phyloP scores from a whole-genome alignment of 2,888 invertebrate genomes.

The Ischnura elegans region DNA sequence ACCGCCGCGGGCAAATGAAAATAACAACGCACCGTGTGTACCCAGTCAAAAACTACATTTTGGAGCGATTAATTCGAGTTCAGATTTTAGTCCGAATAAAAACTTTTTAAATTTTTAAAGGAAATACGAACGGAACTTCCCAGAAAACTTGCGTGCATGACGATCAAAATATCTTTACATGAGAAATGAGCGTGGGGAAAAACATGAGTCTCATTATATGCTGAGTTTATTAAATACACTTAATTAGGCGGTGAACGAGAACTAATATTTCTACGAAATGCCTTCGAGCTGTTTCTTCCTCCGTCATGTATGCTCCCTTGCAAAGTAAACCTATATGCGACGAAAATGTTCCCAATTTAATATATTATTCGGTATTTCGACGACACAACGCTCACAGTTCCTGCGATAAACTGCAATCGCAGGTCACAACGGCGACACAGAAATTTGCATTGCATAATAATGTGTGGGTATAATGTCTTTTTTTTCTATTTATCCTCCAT shows the following conservation, averaged over 20 bases:
- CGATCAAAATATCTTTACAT: too few relatives aligned
- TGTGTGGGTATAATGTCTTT: background rate
- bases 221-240: background rate
- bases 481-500: background rate
- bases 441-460: slow-evolving; percentile 2
- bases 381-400: background rate
- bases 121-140: too few relatives aligned
- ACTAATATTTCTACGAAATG: background rate
- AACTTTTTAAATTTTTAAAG: too few relatives aligned
- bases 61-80: too few relatives aligned
- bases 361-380: background rate
- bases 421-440: background rate
- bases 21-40: too few relatives aligned
- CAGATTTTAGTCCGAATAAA: too few relatives aligned
- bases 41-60: too few relatives aligned
- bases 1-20: too few relatives aligned
- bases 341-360: background rate
- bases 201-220: background rate
- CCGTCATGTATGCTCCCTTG: background rate
- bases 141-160: too few relatives aligned
- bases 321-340: background rate
- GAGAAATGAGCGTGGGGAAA: too few relatives aligned
- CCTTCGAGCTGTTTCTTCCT: background rate
- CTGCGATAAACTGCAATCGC: background rate
- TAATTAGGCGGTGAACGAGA: background rate